phyloP scores from a whole-genome alignment of 2,113 vertebrate genomes.

The Paedocypris sp. region DNA sequence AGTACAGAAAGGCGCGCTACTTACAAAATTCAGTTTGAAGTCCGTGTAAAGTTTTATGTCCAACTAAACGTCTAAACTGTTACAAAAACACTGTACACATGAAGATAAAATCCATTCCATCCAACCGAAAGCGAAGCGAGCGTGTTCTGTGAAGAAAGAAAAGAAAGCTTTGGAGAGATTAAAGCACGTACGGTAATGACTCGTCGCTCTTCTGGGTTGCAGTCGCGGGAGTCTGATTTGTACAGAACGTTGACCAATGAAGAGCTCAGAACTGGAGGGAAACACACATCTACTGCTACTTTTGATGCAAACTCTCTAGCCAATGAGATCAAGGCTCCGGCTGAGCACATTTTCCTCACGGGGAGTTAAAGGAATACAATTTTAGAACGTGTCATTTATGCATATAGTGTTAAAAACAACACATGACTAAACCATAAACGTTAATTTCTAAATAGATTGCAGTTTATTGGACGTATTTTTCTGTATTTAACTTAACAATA shows the following conservation, averaged over 20 bases:
- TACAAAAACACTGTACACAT: background rate
- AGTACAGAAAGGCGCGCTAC: slow-evolving; percentile 24
- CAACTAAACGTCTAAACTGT: slow-evolving; percentile 1
- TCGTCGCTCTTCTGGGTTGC: slow-evolving; percentile 55
- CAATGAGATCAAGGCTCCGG: slow-evolving; percentile 85
- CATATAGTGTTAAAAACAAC: slow-evolving; percentile 53
- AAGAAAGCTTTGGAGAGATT: slow-evolving; percentile 36
- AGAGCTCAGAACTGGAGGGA: slow-evolving; percentile 74
- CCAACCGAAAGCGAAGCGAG: slow-evolving; percentile 8
- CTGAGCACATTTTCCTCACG: slow-evolving; percentile 75
- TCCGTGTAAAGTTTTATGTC: slow-evolving; percentile 15
- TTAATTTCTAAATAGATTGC: too few relatives aligned
- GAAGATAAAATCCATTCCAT: slow-evolving; percentile 9
- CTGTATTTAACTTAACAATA: too few relatives aligned
- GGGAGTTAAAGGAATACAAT: slow-evolving; percentile 2
- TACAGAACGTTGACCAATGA: slow-evolving; percentile 63
- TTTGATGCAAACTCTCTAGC: slow-evolving; percentile 96
- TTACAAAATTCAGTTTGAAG: slow-evolving; percentile 23
- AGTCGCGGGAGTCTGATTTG: slow-evolving; percentile 63
- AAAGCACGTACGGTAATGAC: slow-evolving; percentile 54
- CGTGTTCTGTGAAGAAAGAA: slow-evolving; percentile 17
- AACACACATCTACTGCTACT: slow-evolving; percentile 92
- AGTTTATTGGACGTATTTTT: too few relatives aligned
- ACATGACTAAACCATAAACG: too few relatives aligned
- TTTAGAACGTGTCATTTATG: slow-evolving; percentile 55